Conservation (phyloP, 1,140 invertebrate species). For the Sesamia nonagrioides region DNA sequence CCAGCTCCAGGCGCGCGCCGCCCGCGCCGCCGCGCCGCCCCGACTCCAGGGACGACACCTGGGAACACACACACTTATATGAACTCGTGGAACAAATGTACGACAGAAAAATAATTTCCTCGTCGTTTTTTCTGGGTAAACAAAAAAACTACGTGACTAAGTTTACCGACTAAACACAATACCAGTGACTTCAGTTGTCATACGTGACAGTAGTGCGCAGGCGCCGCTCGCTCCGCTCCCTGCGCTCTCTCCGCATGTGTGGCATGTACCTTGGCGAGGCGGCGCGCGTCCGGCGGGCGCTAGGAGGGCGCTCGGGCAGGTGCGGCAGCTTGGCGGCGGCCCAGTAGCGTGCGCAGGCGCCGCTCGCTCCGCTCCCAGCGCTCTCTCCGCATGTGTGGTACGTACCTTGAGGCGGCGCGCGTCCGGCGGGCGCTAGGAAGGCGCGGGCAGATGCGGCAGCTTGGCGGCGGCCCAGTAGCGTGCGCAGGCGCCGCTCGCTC, state of each 20-base stretch:
- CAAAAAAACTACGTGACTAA: too few relatives aligned
- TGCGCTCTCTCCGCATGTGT: background rate
- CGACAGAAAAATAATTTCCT: too few relatives aligned
- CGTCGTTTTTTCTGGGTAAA: too few relatives aligned
- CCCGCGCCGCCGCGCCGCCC: slow-evolving; percentile 63
- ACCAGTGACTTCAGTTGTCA: too few relatives aligned
- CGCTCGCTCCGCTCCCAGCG: too few relatives aligned
- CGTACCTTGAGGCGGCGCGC: too few relatives aligned
- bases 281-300: slow-evolving; percentile 79
- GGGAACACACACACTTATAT: background rate
- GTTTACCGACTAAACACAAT: too few relatives aligned
- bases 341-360: slow-evolving; percentile 67
- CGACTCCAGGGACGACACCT: slow-evolving; percentile 83
- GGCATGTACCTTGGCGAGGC: slow-evolving; percentile 77
- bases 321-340: slow-evolving; percentile 77
- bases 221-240: too few relatives aligned
- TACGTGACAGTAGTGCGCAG: slow-evolving; percentile 68
- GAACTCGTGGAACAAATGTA: too few relatives aligned
- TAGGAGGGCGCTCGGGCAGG: slow-evolving; percentile 82
- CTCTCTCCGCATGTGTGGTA: too few relatives aligned
- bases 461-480: slow-evolving; percentile 77
- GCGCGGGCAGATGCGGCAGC: slow-evolving; percentile 80
- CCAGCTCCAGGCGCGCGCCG: slow-evolving; percentile 73
- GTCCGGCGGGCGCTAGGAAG: slow-evolving; percentile 82
- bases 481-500: slow-evolving; percentile 28